Evolutionary conservation across 2,113 vertebrate genomes (phyloP).

Genomic region (Phoenicopterus ruber): DNA sequence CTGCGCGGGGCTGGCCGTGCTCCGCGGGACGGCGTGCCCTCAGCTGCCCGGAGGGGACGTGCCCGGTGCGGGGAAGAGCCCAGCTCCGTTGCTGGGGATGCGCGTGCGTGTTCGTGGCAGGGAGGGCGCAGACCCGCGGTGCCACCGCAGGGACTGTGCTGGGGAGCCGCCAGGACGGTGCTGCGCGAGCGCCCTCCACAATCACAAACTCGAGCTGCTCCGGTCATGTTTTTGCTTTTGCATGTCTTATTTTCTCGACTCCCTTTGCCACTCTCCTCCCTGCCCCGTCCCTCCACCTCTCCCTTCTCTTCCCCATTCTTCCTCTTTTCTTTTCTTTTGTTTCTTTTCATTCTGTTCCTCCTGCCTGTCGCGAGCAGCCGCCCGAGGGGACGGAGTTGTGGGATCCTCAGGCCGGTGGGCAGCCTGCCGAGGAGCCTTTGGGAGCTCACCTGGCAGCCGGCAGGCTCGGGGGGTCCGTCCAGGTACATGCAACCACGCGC

Average conservation of each 20-base stretch:
- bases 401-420: conserved; percentile 84
- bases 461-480: conserved; percentile 88
- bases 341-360: conserved; percentile 61
- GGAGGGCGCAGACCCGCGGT: neutral
- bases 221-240: conserved; percentile 59
- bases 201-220: conserved; percentile 20
- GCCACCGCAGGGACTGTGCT: neutral
- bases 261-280: conserved; percentile 53
- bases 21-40: fast-evolving
- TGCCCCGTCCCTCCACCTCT: neutral
- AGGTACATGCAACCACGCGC: conserved; percentile 76
- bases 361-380: conserved; percentile 72
- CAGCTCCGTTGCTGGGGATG: fast-evolving
- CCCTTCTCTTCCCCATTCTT: conserved; percentile 33
- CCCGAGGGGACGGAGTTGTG: conserved; percentile 85
- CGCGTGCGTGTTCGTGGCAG: neutral
- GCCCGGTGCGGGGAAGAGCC: neutral
- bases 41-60: neutral
- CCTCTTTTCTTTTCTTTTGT: conserved; percentile 54
- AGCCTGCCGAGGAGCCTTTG: conserved; percentile 87
- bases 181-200: neutral
- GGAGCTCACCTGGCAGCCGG: conserved; percentile 86
- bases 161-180: neutral
- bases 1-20: neutral
- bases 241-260: conserved; percentile 75